Base-by-base conservation (phyloP, 1,140 invertebrate genomes). In the Atta colombica region DNA sequence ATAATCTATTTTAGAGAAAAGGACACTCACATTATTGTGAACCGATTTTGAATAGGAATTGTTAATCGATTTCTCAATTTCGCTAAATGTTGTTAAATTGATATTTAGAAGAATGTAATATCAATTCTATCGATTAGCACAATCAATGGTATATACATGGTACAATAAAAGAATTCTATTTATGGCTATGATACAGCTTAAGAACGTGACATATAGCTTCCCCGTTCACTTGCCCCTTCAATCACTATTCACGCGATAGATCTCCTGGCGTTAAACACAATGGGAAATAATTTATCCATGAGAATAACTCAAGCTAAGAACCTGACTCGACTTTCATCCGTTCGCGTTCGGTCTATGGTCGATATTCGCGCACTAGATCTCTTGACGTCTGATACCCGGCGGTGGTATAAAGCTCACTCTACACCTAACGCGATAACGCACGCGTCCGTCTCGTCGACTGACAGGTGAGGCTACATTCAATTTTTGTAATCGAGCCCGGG, bases 401-500 rank as follows among this genome's bases (percentile, higher is more conserved):
- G 66, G 80, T 85, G 74, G 69, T 72, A 78, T 89, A 89, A 89
- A 88, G 55, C 65, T 82, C 80, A 89, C 85, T 55, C 61, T 86
- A 85, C 84, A 82, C 77, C 78, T 74, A 78, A 90, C 89, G 66
- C 81, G 88, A 69, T 86, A 86, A 84, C 89, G 71, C 39, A 60
- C 77, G 69, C 28, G 75, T 77, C 60, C 74, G 75, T 84, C 65
- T 68, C 74, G 82, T 45, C 69, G 69, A 69, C 89, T 90, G 90
- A 91, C 90, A 89, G 89, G 87, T 90, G 87, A 91, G 87, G 87
- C 89, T 89, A 91, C 90, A 91, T 91, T 91, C 90, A 90, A 91
- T 91, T 91, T 91, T 91, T 91, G 90, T 91, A 91, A 91, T 91
- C 90, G 89, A 91, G 85, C 90, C 87, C 90, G 87, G 25, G 90